Evolutionary conservation across 2,888 invertebrate genomes (phyloP).

Genomic region (Phrixothrix hirtus): DNA sequence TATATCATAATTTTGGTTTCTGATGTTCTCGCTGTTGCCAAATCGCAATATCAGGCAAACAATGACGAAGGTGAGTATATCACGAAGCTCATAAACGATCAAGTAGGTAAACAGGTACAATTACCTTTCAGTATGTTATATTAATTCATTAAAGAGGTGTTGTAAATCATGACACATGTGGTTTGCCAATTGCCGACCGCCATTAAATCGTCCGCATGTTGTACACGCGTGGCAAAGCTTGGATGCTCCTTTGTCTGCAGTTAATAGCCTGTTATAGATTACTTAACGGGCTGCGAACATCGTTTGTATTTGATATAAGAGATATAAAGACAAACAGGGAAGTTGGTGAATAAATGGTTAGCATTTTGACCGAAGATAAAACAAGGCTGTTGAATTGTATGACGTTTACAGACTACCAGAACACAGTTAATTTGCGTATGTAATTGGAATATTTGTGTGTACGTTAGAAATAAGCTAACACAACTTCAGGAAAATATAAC

Average conservation of each 20-base stretch:
- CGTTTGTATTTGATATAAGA: slow-evolving; percentile 15
- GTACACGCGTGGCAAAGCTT: slow-evolving; percentile 5
- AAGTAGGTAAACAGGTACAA: background rate
- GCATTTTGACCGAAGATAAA: slow-evolving; percentile 4
- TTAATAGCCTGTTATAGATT: slow-evolving; percentile 26
- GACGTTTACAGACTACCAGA: slow-evolving; percentile 9
- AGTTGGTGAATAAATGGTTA: background rate
- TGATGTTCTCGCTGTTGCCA: background rate
- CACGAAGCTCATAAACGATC: background rate
- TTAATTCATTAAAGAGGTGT: slow-evolving; percentile 12
- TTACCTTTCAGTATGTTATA: background rate
- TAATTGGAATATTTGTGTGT: slow-evolving; percentile 21
- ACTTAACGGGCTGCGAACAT: slow-evolving; percentile 18
- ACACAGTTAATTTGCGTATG: slow-evolving; percentile 10
- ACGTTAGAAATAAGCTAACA: slow-evolving; percentile 3
- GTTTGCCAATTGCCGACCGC: background rate
- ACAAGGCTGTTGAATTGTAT: slow-evolving; percentile 1
- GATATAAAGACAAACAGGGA: slow-evolving; percentile 20
- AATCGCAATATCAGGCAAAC: background rate
- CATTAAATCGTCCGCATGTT: slow-evolving; percentile 12
- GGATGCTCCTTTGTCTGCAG: slow-evolving; percentile 19
- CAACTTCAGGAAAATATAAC: background rate
- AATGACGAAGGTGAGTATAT: background rate
- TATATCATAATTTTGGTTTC: background rate
- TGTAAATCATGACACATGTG: slow-evolving; percentile 11